Conservation (phyloP, 2,888 invertebrate genomes). For the Acanthacorydalis orientalis region DNA sequence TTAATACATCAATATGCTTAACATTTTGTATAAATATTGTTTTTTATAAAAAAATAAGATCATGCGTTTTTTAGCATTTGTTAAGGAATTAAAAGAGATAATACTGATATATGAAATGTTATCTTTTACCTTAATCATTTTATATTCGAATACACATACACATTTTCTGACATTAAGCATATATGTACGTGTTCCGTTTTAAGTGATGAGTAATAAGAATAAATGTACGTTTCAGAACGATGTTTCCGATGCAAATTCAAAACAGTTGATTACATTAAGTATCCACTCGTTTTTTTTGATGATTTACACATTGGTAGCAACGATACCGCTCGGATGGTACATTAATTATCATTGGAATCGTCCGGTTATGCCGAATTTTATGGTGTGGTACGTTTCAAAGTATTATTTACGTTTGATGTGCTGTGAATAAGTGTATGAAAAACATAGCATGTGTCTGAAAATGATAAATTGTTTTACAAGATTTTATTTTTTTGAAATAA, state of each 20-base stretch:
- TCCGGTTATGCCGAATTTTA: slow-evolving; percentile 18
- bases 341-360: slow-evolving; percentile 13
- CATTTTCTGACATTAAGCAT: too few relatives aligned
- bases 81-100: background rate
- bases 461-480: too few relatives aligned
- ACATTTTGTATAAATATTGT: background rate
- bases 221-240: slow-evolving; percentile 13
- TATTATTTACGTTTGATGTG: background rate
- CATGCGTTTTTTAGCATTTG: background rate
- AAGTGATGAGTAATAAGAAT: slow-evolving; percentile 1
- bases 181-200: too few relatives aligned
- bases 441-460: too few relatives aligned
- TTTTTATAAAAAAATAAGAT: background rate
- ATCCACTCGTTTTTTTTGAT: slow-evolving; percentile 3
- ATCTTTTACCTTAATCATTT: too few relatives aligned
- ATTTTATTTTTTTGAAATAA: too few relatives aligned
- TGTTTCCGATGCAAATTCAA: slow-evolving; percentile 13
- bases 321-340: slow-evolving; percentile 16
- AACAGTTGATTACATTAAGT: slow-evolving; percentile 7
- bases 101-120: too few relatives aligned
- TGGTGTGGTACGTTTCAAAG: slow-evolving; percentile 17
- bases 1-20: background rate
- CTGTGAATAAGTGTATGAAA: too few relatives aligned
- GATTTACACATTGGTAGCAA: slow-evolving; percentile 6
- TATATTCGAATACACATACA: too few relatives aligned